Evolutionary conservation across 1,140 invertebrate genomes (phyloP).

Genomic region (Nymphalis io): DNA sequence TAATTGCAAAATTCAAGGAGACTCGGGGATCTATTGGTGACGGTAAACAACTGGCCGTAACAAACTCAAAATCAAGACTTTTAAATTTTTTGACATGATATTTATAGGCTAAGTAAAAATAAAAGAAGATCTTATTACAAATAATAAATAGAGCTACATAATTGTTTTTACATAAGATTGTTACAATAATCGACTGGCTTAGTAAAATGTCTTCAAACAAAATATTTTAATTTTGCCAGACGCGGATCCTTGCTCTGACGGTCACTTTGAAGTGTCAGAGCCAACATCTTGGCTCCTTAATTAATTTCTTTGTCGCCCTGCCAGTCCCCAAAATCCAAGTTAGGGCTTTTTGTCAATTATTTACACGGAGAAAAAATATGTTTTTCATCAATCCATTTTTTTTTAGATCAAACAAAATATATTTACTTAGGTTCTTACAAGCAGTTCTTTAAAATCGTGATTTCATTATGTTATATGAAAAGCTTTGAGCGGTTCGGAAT

Average conservation of each 20-base stretch:
- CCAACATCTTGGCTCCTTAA: slow-evolving; percentile 35
- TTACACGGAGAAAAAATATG: slow-evolving; percentile 10
- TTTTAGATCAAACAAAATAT: neutral
- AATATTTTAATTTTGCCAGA: slow-evolving; percentile 13
- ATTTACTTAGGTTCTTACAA: no score
- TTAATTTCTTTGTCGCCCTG: slow-evolving; percentile 30
- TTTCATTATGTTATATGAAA: no score
- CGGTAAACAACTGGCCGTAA: no score
- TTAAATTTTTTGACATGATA: no score
- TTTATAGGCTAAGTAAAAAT: no score
- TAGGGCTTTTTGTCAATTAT: slow-evolving; percentile 11
- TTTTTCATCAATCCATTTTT: neutral
- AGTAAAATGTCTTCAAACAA: slow-evolving; percentile 5
- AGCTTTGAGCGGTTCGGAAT: no score
- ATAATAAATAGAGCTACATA: neutral
- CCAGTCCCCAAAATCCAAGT: slow-evolving; percentile 17
- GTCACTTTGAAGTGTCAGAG: slow-evolving; percentile 30
- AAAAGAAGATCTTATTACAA: no score
- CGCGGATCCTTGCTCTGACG: neutral
- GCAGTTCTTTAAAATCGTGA: no score
- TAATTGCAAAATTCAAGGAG: no score
- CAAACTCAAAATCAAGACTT: no score
- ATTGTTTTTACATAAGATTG: neutral
- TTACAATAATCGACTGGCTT: neutral
- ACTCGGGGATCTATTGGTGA: no score